phyloP scores from a whole-genome alignment of 2,797 vertebrate genomes.

The Labeo calbasu region DNA sequence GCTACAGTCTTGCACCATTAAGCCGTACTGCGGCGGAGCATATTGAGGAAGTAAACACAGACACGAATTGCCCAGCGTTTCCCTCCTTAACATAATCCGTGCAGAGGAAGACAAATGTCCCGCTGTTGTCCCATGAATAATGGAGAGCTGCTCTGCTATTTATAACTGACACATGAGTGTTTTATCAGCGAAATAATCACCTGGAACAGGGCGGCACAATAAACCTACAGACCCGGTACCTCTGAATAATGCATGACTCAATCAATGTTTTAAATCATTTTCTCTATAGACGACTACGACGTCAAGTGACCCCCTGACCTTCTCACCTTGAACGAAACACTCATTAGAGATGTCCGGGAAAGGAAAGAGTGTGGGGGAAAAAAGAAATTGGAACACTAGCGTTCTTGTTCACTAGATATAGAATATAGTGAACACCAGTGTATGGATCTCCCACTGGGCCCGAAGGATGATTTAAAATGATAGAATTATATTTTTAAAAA shows the following conservation, averaged over 20 bases:
- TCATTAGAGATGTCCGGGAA: constrained; percentile 17
- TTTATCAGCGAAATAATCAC: constrained; percentile 70
- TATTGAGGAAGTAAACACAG: constrained; percentile 51
- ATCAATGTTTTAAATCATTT: constrained; percentile 48
- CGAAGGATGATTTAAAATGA: background rate
- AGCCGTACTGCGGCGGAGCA: constrained; percentile 10
- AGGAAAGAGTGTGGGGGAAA: background rate
- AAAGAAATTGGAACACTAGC: background rate
- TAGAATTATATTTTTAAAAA: too few species aligned
- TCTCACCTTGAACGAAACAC: constrained; percentile 37
- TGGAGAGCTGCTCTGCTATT: constrained; percentile 84
- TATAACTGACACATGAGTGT: constrained; percentile 81
- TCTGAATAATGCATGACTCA: constrained; percentile 51
- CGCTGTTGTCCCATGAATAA: constrained; percentile 85
- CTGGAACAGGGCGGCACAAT: constrained; percentile 58
- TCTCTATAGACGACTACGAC: constrained; percentile 14
- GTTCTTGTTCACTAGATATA: background rate
- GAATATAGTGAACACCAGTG: background rate
- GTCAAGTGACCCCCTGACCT: constrained; percentile 52
- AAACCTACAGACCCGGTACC: constrained; percentile 45
- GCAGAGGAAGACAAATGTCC: constrained; percentile 90
- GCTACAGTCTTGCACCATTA: constrained; percentile 42
- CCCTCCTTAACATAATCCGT: constrained; percentile 87
- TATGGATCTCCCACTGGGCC: background rate
- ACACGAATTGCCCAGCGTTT: constrained; percentile 71